Base-by-base conservation (phyloP, 2,888 invertebrate species). In the Orthonevra nobilis region DNA sequence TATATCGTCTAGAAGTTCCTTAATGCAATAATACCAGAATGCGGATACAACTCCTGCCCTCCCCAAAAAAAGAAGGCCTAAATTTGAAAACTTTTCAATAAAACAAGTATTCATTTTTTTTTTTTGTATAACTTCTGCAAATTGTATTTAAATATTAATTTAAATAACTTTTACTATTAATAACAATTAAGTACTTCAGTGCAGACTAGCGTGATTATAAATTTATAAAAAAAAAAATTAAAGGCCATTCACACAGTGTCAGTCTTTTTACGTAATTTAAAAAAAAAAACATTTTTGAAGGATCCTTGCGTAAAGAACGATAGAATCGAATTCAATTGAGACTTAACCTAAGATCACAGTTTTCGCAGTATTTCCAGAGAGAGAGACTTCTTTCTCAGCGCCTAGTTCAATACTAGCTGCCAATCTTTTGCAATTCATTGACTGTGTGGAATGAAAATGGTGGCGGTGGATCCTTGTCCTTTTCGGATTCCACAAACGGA, bases 391-490 rank as follows among this genome's bases (percentile, higher is more conserved):
- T 10, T 56, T 36, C 38, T 42, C 63, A 58, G 30, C 2, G 23
- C 23, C 5, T 23, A 23, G 36, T 7, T 15, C 20, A 23, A 26
- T 5, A 58, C 66, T 72, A 79, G 30, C 38, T 60, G 23, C 72
- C 66, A 14, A 82, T 44, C 69, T 87, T 87, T 32, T 85, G 85
- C 81, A 86, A 81, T 64, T 87, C 87, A 72, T 87, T 85, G 46
- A 87, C 83, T 46, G 85, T 86, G 32, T 86, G 86, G 26, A 86
- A 83, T 58, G 83, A 85, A 7, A 84, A 81, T 19, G 75, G 54
- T n/a, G 84, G 82, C 10, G 82, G 72, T 28, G 69, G 61, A 66
- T 75, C 63, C 26, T 72, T 70, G 7, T 68, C 68, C 69, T 79
- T 75, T 34, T 42, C 70, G 4, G 60, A 14, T 26, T 72, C 77